Percentiles rank a stretch among this genome's conserved stretches.
phyloP scores from a whole-genome alignment of 2,113 vertebrate genomes.

The Petrocephalus microphthalmus region DNA sequence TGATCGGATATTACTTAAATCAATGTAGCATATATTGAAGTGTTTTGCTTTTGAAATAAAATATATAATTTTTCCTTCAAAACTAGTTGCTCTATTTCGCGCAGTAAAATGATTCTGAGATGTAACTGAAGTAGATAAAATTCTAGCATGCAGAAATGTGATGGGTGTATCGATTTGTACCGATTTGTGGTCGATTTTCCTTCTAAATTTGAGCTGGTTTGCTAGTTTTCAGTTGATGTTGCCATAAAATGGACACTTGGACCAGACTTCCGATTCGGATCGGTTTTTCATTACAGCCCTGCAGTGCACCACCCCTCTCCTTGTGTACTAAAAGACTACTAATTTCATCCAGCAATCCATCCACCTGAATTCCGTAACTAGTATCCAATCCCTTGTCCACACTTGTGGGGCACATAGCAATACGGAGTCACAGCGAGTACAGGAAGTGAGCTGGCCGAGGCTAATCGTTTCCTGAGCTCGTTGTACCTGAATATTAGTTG shows the following conservation, averaged over 20 bases:
- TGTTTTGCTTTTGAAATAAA: too few relatives aligned
- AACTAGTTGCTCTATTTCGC: not conserved
- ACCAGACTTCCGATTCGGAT: not conserved
- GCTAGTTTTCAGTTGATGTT: not conserved
- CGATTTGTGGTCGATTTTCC: not conserved
- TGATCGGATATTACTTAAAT: not conserved
- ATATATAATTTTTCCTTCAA: too few relatives aligned
- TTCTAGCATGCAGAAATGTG: not conserved
- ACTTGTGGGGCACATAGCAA: not conserved
- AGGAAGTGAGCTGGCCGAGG: not conserved
- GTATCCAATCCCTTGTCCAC: not conserved
- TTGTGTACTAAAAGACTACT: not conserved
- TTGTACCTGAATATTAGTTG: not conserved
- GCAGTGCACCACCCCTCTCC: not conserved
- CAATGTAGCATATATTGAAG: not conserved
- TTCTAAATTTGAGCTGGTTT: not conserved
- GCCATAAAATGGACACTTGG: not conserved
- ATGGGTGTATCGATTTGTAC: not conserved
- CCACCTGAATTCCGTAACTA: not conserved
- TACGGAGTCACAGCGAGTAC: not conserved
- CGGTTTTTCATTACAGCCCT: not conserved
- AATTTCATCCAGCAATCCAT: not conserved
- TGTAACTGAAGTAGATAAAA: not conserved
- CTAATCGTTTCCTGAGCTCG: not conserved
- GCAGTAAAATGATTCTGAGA: not conserved